These are phyloP conservation scores for Vipera ursinii DNA, from an alignment of 2,797 vertebrate genomes.

Conservation along the genomic window DNA sequence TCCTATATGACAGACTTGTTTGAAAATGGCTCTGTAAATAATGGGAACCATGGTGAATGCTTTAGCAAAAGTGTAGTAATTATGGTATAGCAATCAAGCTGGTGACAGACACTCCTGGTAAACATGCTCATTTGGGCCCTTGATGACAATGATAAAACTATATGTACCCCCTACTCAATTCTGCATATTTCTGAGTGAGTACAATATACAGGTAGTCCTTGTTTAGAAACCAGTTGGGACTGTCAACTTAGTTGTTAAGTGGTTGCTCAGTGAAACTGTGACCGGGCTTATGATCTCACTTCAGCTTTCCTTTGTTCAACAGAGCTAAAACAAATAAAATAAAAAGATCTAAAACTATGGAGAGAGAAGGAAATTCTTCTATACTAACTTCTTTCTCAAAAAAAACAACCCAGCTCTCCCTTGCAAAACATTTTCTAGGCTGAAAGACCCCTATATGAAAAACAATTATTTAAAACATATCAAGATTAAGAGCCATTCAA, in stretches of 20 bases:
- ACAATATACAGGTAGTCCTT: background rate
- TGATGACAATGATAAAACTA: background rate
- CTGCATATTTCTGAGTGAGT: background rate
- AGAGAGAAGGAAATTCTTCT: background rate
- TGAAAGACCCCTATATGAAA: background rate
- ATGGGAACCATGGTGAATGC: no score
- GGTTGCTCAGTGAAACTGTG: background rate
- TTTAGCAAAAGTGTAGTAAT: background rate
- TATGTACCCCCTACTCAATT: background rate
- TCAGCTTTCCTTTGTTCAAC: background rate
- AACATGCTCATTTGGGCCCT: background rate
- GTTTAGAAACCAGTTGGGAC: background rate
- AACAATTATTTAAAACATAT: background rate
- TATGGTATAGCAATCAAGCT: background rate
- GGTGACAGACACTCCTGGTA: background rate
- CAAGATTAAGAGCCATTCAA: background rate
- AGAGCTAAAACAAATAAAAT: background rate
- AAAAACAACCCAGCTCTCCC: background rate
- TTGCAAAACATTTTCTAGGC: background rate
- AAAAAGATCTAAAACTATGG: background rate
- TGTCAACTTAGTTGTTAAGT: background rate
- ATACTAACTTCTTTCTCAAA: background rate
- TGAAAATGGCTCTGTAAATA: background rate
- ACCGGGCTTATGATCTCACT: background rate
- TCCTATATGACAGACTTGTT: background rate